These are phyloP conservation scores for Oostethus manadensis DNA, from an alignment of 2,113 vertebrate genomes.

Conservation along the genomic window DNA sequence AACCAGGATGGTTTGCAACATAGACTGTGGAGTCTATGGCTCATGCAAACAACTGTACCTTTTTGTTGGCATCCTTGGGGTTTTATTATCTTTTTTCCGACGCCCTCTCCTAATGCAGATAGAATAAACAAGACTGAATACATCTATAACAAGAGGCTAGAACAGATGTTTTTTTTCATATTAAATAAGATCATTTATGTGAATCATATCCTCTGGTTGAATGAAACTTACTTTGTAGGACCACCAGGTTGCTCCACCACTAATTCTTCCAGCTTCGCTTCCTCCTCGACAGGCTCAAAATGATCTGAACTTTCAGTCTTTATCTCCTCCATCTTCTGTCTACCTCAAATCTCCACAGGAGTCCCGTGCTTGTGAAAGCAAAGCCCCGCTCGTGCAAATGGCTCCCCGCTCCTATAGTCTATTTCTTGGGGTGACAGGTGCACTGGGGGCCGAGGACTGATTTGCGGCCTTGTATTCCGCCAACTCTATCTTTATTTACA, in stretches of 20 bases:
- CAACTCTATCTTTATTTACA: slow-evolving; percentile 51
- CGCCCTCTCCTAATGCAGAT: slow-evolving; percentile 81
- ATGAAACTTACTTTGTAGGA: slow-evolving; percentile 84
- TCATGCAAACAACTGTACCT: slow-evolving; percentile 64
- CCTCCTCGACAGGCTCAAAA: slow-evolving; percentile 68
- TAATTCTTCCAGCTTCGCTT: slow-evolving; percentile 86
- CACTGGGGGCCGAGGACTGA: slow-evolving; percentile 60
- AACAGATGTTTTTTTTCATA: no score
- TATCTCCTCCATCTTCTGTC: slow-evolving; percentile 67
- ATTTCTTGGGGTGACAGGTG: slow-evolving; percentile 48
- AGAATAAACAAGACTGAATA: not conserved
- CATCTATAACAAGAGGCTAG: no score
- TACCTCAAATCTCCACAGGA: no score
- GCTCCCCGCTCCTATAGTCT: slow-evolving; percentile 61
- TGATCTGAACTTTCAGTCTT: slow-evolving; percentile 64
- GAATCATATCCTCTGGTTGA: no score
- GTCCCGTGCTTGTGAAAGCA: no score
- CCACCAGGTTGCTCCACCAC: slow-evolving; percentile 80
- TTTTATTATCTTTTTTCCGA: slow-evolving; percentile 95
- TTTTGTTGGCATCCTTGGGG: slow-evolving; percentile 89
- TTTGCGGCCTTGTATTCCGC: slow-evolving; percentile 63
- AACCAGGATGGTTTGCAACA: no score
- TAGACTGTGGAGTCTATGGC: no score
- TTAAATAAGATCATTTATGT: no score
- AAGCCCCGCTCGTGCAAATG: not conserved